Percentiles rank a stretch among this genome's conserved stretches.
Evolutionary conservation across 1,140 invertebrate genomes (phyloP).

Genomic region (Drosophila nikananu): DNA sequence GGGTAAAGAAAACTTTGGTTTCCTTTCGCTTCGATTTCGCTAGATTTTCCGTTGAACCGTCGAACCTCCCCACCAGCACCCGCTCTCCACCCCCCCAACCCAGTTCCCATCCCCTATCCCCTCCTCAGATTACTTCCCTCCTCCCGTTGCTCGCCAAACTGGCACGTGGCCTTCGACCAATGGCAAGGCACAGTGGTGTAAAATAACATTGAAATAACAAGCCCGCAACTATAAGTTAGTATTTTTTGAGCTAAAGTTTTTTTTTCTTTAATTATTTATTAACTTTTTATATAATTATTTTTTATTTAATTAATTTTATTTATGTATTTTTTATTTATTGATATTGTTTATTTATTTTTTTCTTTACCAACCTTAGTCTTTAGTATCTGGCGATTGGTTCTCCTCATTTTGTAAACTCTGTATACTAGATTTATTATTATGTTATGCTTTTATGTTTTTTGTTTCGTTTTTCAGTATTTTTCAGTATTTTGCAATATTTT

Average conservation of each 20-base stretch:
- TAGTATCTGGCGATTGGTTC: too few species aligned
- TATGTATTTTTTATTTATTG: too few species aligned
- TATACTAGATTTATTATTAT: too few species aligned
- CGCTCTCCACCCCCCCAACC: not conserved
- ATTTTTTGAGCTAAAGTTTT: not conserved
- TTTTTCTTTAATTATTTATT: too few species aligned
- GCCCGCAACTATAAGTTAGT: accelerated
- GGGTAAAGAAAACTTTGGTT: slow-evolving; percentile 50
- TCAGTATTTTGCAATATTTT: too few species aligned
- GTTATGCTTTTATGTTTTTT: too few species aligned
- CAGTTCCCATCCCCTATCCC: not conserved
- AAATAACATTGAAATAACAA: not conserved
- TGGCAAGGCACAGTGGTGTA: slow-evolving; percentile 12
- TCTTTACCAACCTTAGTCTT: too few species aligned
- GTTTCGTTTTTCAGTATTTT: too few species aligned
- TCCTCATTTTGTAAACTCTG: too few species aligned
- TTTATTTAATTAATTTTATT: too few species aligned
- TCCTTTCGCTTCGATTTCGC: slow-evolving; percentile 33
- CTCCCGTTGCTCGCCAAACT: not conserved
- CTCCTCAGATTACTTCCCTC: not conserved
- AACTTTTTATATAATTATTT: too few species aligned
- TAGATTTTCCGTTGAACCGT: slow-evolving; percentile 28
- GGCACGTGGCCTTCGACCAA: slow-evolving; percentile 34
- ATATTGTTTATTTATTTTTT: too few species aligned
- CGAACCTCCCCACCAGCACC: not conserved